phyloP scores from a whole-genome alignment of 2,113 vertebrate genomes.

The Cyanoderma ruficeps region DNA sequence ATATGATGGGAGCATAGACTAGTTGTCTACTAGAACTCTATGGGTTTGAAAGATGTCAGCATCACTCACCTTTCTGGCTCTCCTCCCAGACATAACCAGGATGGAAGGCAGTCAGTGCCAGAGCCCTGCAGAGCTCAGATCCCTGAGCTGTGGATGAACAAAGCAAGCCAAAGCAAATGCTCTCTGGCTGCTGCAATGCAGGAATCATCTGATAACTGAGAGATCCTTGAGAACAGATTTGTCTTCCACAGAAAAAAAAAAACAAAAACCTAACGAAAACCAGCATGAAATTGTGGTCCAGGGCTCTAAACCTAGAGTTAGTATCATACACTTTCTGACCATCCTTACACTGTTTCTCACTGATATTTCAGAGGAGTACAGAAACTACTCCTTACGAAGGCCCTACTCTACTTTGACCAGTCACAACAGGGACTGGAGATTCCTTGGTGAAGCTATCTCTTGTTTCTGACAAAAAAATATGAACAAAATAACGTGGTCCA shows the following conservation, averaged over 20 bases:
- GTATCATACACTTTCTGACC: background rate
- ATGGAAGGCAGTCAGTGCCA: background rate
- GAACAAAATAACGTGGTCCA: background rate
- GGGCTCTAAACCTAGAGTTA: background rate
- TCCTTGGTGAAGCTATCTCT: background rate
- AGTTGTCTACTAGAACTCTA: background rate
- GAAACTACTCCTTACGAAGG: background rate
- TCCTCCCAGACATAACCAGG: background rate
- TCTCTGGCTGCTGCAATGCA: accelerated
- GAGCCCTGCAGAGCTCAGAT: background rate
- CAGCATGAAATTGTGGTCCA: background rate
- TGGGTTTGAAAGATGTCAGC: background rate
- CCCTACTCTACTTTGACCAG: background rate
- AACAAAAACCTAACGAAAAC: background rate
- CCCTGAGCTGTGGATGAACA: accelerated
- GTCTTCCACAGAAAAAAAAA: background rate
- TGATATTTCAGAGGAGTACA: background rate
- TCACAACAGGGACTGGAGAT: background rate
- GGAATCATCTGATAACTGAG: background rate
- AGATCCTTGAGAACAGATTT: background rate
- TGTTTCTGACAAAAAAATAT: background rate
- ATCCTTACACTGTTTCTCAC: background rate
- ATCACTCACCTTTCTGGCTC: background rate
- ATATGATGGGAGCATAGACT: background rate
- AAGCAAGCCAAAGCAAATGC: background rate